Evolutionary conservation across 2,888 invertebrate species (phyloP).

Genomic region (Tetragonula carbonaria): DNA sequence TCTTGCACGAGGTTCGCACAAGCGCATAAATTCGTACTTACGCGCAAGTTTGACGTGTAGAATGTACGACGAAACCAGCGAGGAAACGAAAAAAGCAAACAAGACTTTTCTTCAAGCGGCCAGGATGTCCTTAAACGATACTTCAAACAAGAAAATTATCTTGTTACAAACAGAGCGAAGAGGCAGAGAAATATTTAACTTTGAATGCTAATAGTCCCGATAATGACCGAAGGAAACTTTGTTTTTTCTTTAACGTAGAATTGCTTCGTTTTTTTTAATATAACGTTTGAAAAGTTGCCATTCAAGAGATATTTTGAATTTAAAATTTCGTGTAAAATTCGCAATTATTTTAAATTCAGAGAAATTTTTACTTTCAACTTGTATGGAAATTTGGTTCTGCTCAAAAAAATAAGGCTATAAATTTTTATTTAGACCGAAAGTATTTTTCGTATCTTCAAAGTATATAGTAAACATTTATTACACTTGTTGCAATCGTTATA

Average conservation of each 20-base stretch:
- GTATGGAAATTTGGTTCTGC: no score
- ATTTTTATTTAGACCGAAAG: no score
- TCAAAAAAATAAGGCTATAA: no score
- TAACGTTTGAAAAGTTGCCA: no score
- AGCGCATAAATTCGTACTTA: background rate
- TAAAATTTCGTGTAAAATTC: no score
- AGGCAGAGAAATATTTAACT: background rate
- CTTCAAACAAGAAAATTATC: slow-evolving; percentile 12
- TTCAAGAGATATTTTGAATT: no score
- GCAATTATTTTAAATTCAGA: no score
- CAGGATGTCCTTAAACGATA: slow-evolving; percentile 7
- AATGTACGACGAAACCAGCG: background rate
- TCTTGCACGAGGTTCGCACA: slow-evolving; percentile 1
- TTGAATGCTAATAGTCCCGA: background rate
- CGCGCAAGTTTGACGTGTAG: background rate
- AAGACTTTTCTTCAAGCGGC: background rate
- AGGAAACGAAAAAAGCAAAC: slow-evolving; percentile 6
- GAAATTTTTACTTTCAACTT: no score
- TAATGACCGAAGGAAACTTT: background rate
- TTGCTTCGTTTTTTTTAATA: no score
- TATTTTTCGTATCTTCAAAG: no score
- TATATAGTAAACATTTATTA: no score
- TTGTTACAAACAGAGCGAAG: background rate
- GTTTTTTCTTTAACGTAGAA: background rate
- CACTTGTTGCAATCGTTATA: no score